Percentiles rank a stretch among this genome's conserved stretches.
Conservation (phyloP, 2,113 vertebrate genomes). For the Petromus typicus region DNA sequence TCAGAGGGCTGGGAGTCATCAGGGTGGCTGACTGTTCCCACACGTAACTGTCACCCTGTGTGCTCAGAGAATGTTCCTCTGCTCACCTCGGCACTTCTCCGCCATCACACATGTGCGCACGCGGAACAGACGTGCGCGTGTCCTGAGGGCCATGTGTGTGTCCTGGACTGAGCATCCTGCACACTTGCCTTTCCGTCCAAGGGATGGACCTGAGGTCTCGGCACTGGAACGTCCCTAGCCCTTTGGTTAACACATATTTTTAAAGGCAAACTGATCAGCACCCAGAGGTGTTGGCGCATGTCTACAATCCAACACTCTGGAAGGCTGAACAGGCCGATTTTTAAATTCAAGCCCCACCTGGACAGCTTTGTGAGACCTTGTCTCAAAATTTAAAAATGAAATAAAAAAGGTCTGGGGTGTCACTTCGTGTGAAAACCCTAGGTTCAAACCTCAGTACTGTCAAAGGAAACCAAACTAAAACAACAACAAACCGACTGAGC, state of each 20-base stretch:
- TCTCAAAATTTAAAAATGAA: neutral
- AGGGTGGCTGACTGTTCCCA: conserved; percentile 55
- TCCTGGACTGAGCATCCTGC: neutral
- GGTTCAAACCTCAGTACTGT: neutral
- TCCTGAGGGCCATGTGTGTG: neutral
- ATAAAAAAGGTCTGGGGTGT: neutral
- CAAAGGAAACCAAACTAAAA: neutral
- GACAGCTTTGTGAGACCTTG: neutral
- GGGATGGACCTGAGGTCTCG: neutral
- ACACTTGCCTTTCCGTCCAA: neutral
- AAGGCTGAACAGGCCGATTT: neutral
- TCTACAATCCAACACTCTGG: neutral
- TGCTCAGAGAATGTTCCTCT: conserved; percentile 56
- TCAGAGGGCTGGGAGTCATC: conserved; percentile 47
- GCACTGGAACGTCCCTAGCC: neutral
- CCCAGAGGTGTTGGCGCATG: neutral
- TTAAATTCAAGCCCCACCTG: neutral
- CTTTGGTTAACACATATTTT: neutral
- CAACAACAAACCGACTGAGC: too few relatives aligned
- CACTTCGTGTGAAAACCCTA: neutral
- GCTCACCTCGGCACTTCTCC: conserved; percentile 65
- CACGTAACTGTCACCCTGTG: conserved; percentile 71
- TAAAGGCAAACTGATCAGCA: conserved; percentile 49
- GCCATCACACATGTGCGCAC: conserved; percentile 61
- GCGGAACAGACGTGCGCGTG: conserved; percentile 58